These are phyloP conservation scores for Nephrocerus scutellatus DNA, from an alignment of 2,888 invertebrate genomes.

Conservation along the genomic window DNA sequence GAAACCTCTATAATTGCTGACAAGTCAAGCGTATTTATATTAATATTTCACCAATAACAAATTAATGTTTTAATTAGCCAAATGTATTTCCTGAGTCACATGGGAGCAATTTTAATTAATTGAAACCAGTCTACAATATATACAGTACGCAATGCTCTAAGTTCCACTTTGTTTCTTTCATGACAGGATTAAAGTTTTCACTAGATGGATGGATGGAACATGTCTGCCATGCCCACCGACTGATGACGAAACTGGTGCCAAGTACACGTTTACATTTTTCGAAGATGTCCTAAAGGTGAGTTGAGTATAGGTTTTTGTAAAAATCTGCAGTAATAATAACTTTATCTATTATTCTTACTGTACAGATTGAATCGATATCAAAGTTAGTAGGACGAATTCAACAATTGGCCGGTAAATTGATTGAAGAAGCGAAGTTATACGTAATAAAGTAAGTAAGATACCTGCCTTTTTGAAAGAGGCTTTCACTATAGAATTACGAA, in stretches of 20 bases:
- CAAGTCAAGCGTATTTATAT: too few species aligned
- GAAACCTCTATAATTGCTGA: too few species aligned
- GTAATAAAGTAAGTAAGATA: constrained; percentile 50
- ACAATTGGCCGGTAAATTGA: constrained; percentile 58
- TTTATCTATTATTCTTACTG: constrained; percentile 19
- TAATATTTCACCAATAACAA: too few species aligned
- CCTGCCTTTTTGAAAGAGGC: background rate
- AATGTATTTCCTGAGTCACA: too few species aligned
- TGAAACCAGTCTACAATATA: too few species aligned
- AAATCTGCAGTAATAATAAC: background rate
- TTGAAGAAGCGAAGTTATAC: constrained; percentile 59
- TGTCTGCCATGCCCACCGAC: constrained; percentile 60
- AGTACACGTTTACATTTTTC: constrained; percentile 67
- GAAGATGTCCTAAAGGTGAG: constrained; percentile 66
- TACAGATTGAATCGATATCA: constrained; percentile 62
- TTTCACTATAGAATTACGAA: too few species aligned
- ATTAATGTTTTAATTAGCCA: too few species aligned
- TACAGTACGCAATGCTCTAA: too few species aligned
- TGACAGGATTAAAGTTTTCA: constrained; percentile 62
- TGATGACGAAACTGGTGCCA: constrained; percentile 43
- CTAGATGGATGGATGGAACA: constrained; percentile 79
- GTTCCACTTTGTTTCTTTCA: constrained; percentile 3
- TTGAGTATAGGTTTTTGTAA: background rate
- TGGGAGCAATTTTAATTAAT: too few species aligned
- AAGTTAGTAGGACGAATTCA: constrained; percentile 61